phyloP scores from a whole-genome alignment of 2,113 vertebrate genomes.

The Petromus typicus region DNA sequence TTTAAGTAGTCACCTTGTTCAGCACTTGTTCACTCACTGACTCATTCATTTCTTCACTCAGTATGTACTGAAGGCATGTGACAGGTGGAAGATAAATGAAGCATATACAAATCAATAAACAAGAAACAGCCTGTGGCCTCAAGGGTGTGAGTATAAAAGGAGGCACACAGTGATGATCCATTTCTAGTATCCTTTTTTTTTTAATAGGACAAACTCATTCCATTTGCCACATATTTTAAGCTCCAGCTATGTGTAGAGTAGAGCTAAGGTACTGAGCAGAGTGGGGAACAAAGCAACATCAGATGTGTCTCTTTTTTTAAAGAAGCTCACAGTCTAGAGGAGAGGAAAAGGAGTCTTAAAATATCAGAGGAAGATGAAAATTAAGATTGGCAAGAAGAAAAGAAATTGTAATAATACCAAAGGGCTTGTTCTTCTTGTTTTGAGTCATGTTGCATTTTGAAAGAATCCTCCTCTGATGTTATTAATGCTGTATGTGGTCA shows the following conservation, averaged over 20 bases:
- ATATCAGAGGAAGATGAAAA: not conserved
- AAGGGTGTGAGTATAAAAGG: not conserved
- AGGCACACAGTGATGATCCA: not conserved
- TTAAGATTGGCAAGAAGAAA: not conserved
- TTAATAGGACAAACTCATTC: not conserved
- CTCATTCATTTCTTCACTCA: not conserved
- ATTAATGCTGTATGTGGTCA: not conserved
- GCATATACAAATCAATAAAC: rapidly evolving
- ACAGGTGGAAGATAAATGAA: not conserved
- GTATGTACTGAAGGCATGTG: too few species aligned
- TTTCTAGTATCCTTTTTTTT: not conserved
- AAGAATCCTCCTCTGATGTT: not conserved
- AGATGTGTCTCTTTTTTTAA: not conserved
- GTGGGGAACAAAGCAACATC: not conserved
- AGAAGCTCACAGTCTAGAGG: not conserved
- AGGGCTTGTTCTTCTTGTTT: not conserved
- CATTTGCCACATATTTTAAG: not conserved
- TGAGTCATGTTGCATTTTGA: not conserved
- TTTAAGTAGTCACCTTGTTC: not conserved
- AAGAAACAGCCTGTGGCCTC: not conserved
- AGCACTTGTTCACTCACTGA: not conserved
- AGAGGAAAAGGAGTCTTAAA: not conserved
- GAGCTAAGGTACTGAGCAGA: too few species aligned
- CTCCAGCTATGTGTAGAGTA: not conserved
- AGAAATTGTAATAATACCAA: not conserved